phyloP scores from a whole-genome alignment of 1,140 invertebrate genomes.

The Helicoverpa zea region DNA sequence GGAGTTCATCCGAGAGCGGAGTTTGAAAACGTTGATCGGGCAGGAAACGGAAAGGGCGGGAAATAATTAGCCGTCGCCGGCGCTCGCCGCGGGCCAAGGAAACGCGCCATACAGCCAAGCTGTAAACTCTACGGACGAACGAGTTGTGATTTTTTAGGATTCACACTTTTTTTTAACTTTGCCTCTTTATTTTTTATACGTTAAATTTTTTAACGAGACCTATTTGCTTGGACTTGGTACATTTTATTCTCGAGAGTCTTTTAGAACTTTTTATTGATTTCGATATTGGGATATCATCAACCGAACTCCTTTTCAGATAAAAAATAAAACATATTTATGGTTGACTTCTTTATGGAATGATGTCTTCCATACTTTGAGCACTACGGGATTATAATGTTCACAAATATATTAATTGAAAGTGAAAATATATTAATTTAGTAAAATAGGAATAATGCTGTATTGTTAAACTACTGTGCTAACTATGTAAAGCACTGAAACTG shows the following conservation, averaged over 20 bases:
- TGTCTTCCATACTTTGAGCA: too few species aligned
- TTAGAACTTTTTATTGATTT: constrained; percentile 14
- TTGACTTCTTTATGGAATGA: too few species aligned
- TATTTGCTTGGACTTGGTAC: constrained; percentile 7
- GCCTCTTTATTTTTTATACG: constrained; percentile 10
- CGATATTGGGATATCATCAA: neutral
- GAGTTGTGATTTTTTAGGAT: constrained; percentile 43
- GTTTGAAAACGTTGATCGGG: constrained; percentile 66
- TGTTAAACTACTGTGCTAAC: too few species aligned
- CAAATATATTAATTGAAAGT: too few species aligned
- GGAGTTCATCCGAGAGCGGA: constrained; percentile 23
- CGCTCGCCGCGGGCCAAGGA: constrained; percentile 66
- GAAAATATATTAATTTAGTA: too few species aligned
- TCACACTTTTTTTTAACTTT: constrained; percentile 47
- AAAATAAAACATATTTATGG: too few species aligned
- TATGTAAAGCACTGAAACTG: too few species aligned
- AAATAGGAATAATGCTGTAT: too few species aligned
- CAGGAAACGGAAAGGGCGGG: constrained; percentile 74
- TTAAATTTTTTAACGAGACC: constrained; percentile 45
- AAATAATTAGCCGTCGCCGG: constrained; percentile 77
- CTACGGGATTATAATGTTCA: too few species aligned
- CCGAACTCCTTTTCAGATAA: too few species aligned
- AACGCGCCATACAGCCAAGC: constrained; percentile 66
- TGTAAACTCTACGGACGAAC: constrained; percentile 50
- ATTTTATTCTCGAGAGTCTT: neutral